A percentile compares a stretch with the other conserved stretches of the same genome.
Conservation (phyloP, 2,113 vertebrate genomes). For the Eulemur rufifrons region DNA sequence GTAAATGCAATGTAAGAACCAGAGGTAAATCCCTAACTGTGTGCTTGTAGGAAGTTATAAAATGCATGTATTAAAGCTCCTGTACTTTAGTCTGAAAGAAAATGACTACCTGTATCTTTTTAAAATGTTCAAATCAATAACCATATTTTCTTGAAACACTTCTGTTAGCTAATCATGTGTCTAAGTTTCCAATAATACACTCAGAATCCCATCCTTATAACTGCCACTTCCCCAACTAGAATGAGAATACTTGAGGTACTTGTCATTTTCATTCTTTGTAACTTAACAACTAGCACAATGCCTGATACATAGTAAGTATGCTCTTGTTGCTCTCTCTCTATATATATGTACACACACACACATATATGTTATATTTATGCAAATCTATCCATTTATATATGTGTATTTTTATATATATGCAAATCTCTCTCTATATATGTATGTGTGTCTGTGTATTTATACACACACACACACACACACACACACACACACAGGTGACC, state of each 20-base stretch:
- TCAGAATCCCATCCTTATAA: too few relatives aligned
- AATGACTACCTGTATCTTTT: neutral
- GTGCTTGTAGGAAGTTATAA: too few relatives aligned
- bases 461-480: neutral
- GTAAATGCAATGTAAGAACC: too few relatives aligned
- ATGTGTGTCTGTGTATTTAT: neutral
- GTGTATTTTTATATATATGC: neutral
- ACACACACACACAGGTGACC: neutral
- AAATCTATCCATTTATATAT: neutral
- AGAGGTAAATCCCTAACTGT: too few relatives aligned
- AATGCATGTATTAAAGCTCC: too few relatives aligned
- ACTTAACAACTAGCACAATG: neutral
- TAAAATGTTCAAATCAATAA: neutral
- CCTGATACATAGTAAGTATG: neutral
- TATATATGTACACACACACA: too few relatives aligned
- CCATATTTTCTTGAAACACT: neutral
- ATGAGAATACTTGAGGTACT: neutral
- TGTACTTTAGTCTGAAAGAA: too few relatives aligned
- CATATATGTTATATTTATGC: neutral
- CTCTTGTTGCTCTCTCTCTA: neutral
- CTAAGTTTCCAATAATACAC: fast-evolving
- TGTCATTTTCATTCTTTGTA: neutral
- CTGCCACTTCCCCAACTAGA: too few relatives aligned
- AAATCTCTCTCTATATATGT: neutral
- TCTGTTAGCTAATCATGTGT: neutral